Evolutionary conservation across 2,797 vertebrate species (phyloP), one percentile per base, ranked within the genome.

Genomic region (Mormyrus hasselquistii): DNA sequence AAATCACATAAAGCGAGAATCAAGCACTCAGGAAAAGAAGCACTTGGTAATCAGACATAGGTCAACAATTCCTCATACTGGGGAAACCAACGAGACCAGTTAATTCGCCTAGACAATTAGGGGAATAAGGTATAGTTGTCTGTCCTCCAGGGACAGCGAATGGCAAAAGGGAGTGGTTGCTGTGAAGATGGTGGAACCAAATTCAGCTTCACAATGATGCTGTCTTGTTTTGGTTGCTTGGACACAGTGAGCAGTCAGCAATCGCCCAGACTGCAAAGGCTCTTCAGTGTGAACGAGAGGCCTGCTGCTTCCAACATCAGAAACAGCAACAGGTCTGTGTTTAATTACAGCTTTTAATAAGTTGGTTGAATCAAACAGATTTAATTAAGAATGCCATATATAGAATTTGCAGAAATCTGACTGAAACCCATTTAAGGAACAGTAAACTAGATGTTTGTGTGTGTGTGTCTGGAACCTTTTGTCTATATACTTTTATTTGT

Each of bases 261-360:
- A 14, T 95, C 22, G 90, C 93, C 49, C 93, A 94, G 89, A 91
- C 90, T 44, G 91, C 82, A 55, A 87, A 90, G 87, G 90, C 90
- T 90, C 93, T 96, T 82, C 94, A 95, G 5, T 86, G 90, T 84
- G 94, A 97, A 92, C 95, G 92, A 62, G 90, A 95, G 22, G 90
- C 91, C 88, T 92, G 94, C 2, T 91, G 92, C 86, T 91, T 90
- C 34, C 93, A 93, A n/a, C 92, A 91, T 87, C 94, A 91, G 90
- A 94, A 94, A 73, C 95, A 96, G 59, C 93, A 95, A 89, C 93
- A 96, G 93, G 95, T 95, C 62, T 0, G 19, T 52, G 49, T 38
- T 59, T 49, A 22, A 53, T 86, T 84, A 22, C 19, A 49, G 79
- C 82, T 22, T 84, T 84, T 29, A 25, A 84, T 25, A 25, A n/a